These are phyloP conservation scores for Tenthredo amoena DNA, from an alignment of 2,888 invertebrate genomes.

Conservation along the genomic window DNA sequence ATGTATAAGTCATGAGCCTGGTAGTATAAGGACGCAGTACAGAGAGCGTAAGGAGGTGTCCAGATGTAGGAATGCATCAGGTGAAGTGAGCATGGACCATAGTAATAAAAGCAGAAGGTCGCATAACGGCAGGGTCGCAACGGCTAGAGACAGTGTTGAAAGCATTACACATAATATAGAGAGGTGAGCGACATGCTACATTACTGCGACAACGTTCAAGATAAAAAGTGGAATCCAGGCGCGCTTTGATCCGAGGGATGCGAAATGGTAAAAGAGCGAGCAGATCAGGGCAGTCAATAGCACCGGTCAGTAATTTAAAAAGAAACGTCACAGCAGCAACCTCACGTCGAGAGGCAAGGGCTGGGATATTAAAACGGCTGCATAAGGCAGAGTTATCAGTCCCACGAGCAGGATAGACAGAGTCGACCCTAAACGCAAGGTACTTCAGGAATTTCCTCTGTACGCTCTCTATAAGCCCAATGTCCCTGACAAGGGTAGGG, in stretches of 20 bases:
- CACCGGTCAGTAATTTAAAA: not conserved
- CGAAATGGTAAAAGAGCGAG: not conserved
- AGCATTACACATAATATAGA: not conserved
- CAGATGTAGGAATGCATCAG: not conserved
- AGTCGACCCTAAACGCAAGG: not conserved
- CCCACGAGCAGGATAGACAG: not conserved
- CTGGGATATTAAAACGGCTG: not conserved
- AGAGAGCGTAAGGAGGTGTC: too few species aligned
- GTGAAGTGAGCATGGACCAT: not conserved
- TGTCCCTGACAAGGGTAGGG: constrained; percentile 35
- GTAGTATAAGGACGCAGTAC: too few species aligned
- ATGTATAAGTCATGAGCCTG: too few species aligned
- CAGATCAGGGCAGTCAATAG: not conserved
- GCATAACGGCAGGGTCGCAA: not conserved
- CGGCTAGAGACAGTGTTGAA: not conserved
- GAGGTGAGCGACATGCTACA: not conserved
- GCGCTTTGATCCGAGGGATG: not conserved
- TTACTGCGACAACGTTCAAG: not conserved
- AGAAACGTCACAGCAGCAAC: not conserved
- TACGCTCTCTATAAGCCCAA: constrained; percentile 42
- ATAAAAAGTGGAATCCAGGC: not conserved
- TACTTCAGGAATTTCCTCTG: constrained; percentile 50
- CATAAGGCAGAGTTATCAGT: not conserved
- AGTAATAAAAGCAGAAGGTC: not conserved
- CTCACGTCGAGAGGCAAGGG: not conserved